phyloP scores from a whole-genome alignment of 2,797 vertebrate genomes.

The Euthynnus affinis region DNA sequence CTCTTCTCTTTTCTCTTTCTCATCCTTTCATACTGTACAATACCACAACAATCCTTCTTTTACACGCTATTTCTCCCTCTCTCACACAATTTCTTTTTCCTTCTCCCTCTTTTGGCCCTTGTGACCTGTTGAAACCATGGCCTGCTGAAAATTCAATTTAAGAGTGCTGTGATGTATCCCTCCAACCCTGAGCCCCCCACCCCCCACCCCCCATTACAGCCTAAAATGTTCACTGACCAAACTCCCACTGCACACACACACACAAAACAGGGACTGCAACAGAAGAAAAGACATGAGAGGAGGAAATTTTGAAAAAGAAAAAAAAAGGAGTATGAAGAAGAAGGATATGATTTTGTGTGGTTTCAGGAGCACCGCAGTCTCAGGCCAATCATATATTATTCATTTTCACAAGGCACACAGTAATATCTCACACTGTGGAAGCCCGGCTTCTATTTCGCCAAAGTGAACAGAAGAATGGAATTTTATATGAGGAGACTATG shows the following conservation, averaged over 20 bases:
- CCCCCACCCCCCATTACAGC: constrained; percentile 32
- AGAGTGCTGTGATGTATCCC: constrained; percentile 45
- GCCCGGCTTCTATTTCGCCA: constrained; percentile 57
- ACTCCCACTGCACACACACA: constrained; percentile 7
- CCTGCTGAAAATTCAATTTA: constrained; percentile 67
- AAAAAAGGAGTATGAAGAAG: constrained; percentile 47
- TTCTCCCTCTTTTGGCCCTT: constrained; percentile 14
- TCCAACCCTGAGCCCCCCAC: constrained; percentile 7
- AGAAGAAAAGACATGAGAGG: constrained; percentile 19
- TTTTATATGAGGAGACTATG: constrained; percentile 69
- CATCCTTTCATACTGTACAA: constrained; percentile 18
- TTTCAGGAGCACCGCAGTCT: constrained; percentile 61
- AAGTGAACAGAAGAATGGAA: constrained; percentile 68
- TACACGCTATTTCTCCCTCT: constrained; percentile 18
- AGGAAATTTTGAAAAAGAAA: not conserved
- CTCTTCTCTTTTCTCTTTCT: constrained; percentile 19
- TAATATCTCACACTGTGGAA: constrained; percentile 64
- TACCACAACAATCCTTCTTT: constrained; percentile 30
- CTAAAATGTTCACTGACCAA: constrained; percentile 57
- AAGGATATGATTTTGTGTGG: constrained; percentile 64
- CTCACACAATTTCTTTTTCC: constrained; percentile 17
- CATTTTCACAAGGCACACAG: constrained; percentile 66
- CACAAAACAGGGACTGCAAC: constrained; percentile 18
- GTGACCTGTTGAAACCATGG: constrained; percentile 57
- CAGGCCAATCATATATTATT: constrained; percentile 74